These are phyloP conservation scores for Actinia equina DNA, from an alignment of 64 coral and sea anemone species.

Conservation along the genomic window DNA sequence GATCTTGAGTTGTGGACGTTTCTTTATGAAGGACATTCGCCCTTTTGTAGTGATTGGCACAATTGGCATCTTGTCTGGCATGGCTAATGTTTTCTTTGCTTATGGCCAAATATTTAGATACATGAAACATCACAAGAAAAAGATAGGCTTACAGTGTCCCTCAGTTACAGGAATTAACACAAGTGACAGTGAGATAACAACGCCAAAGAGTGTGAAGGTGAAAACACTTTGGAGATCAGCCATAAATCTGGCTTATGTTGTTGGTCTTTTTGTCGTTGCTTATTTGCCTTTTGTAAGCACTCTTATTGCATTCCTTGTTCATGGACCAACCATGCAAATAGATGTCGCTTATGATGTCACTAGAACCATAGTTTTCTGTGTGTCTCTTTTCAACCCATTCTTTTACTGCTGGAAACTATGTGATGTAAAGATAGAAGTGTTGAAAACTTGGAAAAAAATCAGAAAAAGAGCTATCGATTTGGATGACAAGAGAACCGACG, in stretches of 20 bases:
- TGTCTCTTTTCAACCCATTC: conserved; percentile 34
- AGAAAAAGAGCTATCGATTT: background rate
- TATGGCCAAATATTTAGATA: conserved; percentile 38
- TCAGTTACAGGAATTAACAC: background rate
- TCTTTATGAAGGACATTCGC: background rate
- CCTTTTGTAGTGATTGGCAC: conserved; percentile 25
- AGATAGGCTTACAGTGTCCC: background rate
- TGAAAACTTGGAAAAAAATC: conserved; percentile 17
- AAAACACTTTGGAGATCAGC: conserved; percentile 18
- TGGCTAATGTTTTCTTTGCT: conserved; percentile 6
- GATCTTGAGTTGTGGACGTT: conserved; percentile 17
- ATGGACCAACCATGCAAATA: conserved; percentile 5
- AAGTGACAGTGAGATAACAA: background rate
- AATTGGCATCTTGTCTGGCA: conserved; percentile 3
- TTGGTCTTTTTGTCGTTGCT: conserved; percentile 29
- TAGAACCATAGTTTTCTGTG: conserved; percentile 24
- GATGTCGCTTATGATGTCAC: conserved; percentile 39
- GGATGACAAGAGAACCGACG: background rate
- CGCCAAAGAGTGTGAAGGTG: background rate
- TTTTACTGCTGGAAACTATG: conserved; percentile 49
- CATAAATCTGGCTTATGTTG: conserved; percentile 45
- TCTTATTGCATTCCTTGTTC: conserved; percentile 19
- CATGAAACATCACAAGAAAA: background rate
- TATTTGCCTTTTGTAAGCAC: conserved; percentile 38
- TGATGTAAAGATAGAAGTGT: conserved; percentile 24